Evolutionary conservation across 2,797 vertebrate species (phyloP), one percentile per base, ranked within the genome.

Genomic region (Bradypodion pumilum): DNA sequence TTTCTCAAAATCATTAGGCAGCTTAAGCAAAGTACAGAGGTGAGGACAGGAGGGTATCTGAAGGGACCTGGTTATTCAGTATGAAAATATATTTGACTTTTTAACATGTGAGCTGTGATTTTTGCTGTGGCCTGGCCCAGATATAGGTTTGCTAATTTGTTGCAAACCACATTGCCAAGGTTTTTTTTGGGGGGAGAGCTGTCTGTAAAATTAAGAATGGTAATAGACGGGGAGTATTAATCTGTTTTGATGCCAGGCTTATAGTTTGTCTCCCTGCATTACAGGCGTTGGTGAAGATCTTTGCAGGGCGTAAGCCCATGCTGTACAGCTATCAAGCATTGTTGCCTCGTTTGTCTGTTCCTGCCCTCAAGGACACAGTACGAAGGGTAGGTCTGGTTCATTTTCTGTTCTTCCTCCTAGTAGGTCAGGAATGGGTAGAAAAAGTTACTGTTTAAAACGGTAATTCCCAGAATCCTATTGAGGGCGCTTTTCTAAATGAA

Each of bases 321-420:
- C 95, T 98, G 73, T 98, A 98, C 94, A 98, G 97, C 92, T 98
- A 97, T 91, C 98, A 98, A 91, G 97, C 96, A 6, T 97, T 96
- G 0, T 88, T 98, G 89, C 98, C 98, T 56, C 97, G 97, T 87
- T 95, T 97, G 85, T 97, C 98, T 0, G 94, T 98, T 73, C 98
- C 98, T 35, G n/a, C 94, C 7, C 84, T 97, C 84, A 97, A 96
- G 87, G 97, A 98, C 90, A 98, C 98, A 0, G 89, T 98, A 75
- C 96, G 94, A 87, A 96, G 96, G 96, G 98, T 98, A 89, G 85
- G 94, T 88, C 13, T 7, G 19, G 10, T 52, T 65, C 49, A 32
- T 35, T 70, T 19, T 7, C 9, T 52, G 3, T n/a, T 7, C 10
- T 27, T 52, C 42, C 35, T 42, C 21, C 5, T 35, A 42, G 5